These are phyloP conservation scores for Amorpha juglandis DNA, from an alignment of 2,888 invertebrate species.

Conservation along the genomic window DNA sequence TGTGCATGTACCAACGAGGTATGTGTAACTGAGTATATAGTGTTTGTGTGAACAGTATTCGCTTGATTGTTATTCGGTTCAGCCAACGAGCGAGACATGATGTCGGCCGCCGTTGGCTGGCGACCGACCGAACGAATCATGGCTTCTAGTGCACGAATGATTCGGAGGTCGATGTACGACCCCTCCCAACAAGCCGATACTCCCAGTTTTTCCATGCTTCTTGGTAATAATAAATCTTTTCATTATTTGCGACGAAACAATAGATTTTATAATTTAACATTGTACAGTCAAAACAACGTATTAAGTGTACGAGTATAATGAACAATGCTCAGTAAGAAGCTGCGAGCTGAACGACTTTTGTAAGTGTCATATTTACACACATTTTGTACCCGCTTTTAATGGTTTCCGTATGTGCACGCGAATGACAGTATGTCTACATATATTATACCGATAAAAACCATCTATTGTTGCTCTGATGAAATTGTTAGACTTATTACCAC, in stretches of 20 bases:
- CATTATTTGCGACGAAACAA: slow-evolving; percentile 6
- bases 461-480: slow-evolving; percentile 11
- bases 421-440: not conserved
- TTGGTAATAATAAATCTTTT: slow-evolving; percentile 11
- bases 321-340: not conserved
- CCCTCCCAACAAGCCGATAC: slow-evolving; percentile 20
- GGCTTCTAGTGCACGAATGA: slow-evolving; percentile 51
- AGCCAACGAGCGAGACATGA: slow-evolving; percentile 55
- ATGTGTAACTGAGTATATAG: slow-evolving; percentile 29
- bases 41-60: slow-evolving; percentile 49
- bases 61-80: slow-evolving; percentile 65
- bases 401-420: slow-evolving; percentile 10
- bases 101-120: slow-evolving; percentile 45
- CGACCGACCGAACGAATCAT: slow-evolving; percentile 45
- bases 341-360: slow-evolving; percentile 2
- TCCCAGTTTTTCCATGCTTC: slow-evolving; percentile 15
- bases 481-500: too few species aligned
- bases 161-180: slow-evolving; percentile 40
- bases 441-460: not conserved
- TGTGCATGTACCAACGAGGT: slow-evolving; percentile 28
- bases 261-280: slow-evolving; percentile 2
- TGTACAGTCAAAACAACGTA: slow-evolving; percentile 16
- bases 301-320: too few species aligned
- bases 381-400: slow-evolving; percentile 6
- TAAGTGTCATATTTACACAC: slow-evolving; percentile 8